Evolutionary conservation across 2,113 vertebrate genomes (phyloP).

Genomic region (Oenanthe melanoleuca): DNA sequence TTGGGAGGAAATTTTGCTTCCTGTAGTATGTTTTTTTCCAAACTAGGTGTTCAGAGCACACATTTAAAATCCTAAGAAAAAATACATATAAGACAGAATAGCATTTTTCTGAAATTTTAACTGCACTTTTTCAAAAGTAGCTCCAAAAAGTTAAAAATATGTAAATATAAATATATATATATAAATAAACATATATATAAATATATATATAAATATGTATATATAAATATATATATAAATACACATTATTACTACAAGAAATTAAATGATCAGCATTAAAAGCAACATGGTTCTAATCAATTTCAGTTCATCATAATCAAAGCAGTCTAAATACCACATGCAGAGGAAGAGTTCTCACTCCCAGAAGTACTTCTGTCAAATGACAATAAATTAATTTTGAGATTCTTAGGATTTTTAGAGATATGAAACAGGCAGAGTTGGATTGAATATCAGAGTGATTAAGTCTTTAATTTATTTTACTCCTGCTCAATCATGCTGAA

Average conservation of each 20-base stretch:
- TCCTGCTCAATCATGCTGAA: slow-evolving; percentile 12
- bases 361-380: slow-evolving; percentile 9
- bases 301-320: not conserved
- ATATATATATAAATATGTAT: not conserved
- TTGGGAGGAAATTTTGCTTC: fast-evolving
- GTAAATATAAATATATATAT: too few species aligned
- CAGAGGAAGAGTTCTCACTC: not conserved
- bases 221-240: too few species aligned
- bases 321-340: not conserved
- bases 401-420: not conserved
- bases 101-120: not conserved
- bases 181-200: not conserved
- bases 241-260: not conserved
- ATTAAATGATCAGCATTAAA: not conserved
- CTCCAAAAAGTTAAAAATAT: not conserved
- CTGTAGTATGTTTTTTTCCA: fast-evolving
- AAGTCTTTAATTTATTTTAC: slow-evolving; percentile 38
- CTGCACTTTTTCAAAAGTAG: fast-evolving
- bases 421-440: not conserved
- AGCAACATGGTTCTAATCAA: not conserved
- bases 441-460: slow-evolving; percentile 12
- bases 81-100: not conserved
- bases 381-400: slow-evolving; percentile 18
- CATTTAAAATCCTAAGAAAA: not conserved
- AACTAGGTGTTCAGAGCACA: not conserved